Base-by-base conservation (phyloP, 2,113 vertebrate genomes). In the Perca schrenkii region DNA sequence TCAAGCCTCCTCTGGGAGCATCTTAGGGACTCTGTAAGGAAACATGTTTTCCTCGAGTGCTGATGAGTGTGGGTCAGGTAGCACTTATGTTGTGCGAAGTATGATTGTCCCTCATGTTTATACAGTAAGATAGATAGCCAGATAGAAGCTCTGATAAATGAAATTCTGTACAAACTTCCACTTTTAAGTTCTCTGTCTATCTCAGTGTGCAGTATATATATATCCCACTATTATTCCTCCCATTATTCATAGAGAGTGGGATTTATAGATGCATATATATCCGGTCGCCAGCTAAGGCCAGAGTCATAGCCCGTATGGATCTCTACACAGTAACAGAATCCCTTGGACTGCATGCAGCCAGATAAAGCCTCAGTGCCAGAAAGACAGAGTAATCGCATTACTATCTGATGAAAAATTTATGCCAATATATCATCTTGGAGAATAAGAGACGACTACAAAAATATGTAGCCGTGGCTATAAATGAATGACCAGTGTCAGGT, bases 381-480 rank as follows among this genome's bases (percentile, higher is more conserved):
- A 95, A 93, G 91, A 94, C 92, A 86, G 93, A 93, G 94, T 95
- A 95, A 96, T 96, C 94, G 67, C 94, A 95, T 96, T 96, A 95
- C 95, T 94, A 93, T 93, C 94, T 93, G 91, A 95, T 96, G 94
- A 95, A 96, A 96, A 95, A 95, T 95, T 89, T 92, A 95, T 95
- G 94, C 91, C 94, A 94, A 94, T 95, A 95, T 95, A 96, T 95
- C 94, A 95, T 95, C 91, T 94, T 87, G 83, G 91, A 92, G 92
- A 95, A 94, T 92, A 95, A 93, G 92, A 95, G 93, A 93, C 93
- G 93, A 93, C 93, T 87, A 91, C 88, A 91, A 93, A 91, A 94
- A 95, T 91, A 95, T 92, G 90, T 87, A 91, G 88, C 88, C 67
- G 70, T 84, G 85, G 93, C 91, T 93, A 92, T 92, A 93, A 94